Evolutionary conservation across 2,888 invertebrate genomes (phyloP), one percentile per base, ranked within the genome.

Genomic region (Smittia sp.): DNA sequence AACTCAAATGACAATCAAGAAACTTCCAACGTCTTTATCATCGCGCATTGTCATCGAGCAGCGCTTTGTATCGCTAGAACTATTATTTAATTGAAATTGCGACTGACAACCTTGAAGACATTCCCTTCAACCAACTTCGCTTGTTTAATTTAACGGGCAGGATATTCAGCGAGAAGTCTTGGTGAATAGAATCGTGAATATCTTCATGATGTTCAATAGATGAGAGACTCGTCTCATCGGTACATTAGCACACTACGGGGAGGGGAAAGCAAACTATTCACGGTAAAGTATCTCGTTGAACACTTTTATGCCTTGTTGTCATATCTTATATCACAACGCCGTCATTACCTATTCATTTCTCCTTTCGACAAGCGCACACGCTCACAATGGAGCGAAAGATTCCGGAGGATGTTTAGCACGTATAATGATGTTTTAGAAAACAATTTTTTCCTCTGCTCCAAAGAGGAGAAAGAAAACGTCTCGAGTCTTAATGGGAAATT

Each of bases 31-130:
- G 32, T 32, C 32, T 32, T 32, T 32, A 32, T 32, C 32, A 32
- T 32, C 32, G 32, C 3, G 32, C 52, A 46, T 46, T 18, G 52
- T 18, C 52, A 46, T 18, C 52, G 52, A 46, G 52, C 2, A 18
- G n/a, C n/a, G 46, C 22, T 58, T 58, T 58, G 20, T 27, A 9
- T 9, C n/a, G 27, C 25, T 6, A 27, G 27, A 63, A 63, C 25
- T 63, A 24, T 63, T 2, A 13, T 27, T 63, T 63, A 27, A 63
- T 63, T 58, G 24, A 58, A 58, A 22, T n/a, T 11, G 7, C 15
- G 62, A 72, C 62, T 72, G 72, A 62, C 72, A 72, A 72, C 72
- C 72, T 72, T 72, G 72, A 72, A 62, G 27, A 38, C 7, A n/a
- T 39, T 13, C 39, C 39, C 25, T 20, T 41, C 52, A 25, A 1